Evolutionary conservation across 92 coral and sea anemone species (phyloP).

Genomic region (Zoanthus sociatus): DNA sequence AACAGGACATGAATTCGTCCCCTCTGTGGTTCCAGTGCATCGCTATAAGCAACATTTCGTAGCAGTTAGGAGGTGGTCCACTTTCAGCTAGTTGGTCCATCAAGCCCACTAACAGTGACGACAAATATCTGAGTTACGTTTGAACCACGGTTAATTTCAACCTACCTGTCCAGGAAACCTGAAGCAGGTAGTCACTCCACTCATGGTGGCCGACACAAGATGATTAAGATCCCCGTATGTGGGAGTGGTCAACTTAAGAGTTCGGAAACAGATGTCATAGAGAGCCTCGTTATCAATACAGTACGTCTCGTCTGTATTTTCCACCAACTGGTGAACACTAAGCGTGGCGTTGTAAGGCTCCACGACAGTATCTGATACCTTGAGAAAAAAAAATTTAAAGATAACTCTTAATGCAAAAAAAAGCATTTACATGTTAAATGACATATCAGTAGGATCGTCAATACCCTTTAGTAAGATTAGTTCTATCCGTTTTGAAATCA

Average conservation of each 20-base stretch:
- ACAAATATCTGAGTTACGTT: too few species aligned
- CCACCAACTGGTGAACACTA: constrained; percentile 92
- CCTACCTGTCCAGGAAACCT: constrained; percentile 94
- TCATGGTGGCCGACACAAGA: constrained; percentile 92
- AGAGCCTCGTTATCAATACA: constrained; percentile 98
- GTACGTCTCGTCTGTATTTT: constrained; percentile 94
- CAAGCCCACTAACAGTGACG: too few species aligned
- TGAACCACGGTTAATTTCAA: background rate
- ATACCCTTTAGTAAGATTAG: too few species aligned
- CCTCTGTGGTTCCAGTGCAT: too few species aligned
- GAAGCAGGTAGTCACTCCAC: constrained; percentile 93
- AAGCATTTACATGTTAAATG: too few species aligned
- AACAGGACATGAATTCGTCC: too few species aligned
- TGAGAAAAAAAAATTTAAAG: background rate
- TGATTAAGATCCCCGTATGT: constrained; percentile 96
- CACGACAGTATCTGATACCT: constrained; percentile 88
- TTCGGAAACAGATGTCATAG: constrained; percentile 95
- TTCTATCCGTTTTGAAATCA: too few species aligned
- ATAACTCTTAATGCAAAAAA: background rate
- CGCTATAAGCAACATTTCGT: too few species aligned
- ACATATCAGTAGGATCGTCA: too few species aligned
- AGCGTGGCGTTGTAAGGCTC: constrained; percentile 95
- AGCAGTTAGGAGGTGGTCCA: too few species aligned
- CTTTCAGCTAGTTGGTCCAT: too few species aligned
- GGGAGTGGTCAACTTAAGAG: constrained; percentile 91